Evolutionary conservation across 1,140 invertebrate genomes (phyloP), one percentile per base, ranked within the genome.

Genomic region (Aphis gossypii): DNA sequence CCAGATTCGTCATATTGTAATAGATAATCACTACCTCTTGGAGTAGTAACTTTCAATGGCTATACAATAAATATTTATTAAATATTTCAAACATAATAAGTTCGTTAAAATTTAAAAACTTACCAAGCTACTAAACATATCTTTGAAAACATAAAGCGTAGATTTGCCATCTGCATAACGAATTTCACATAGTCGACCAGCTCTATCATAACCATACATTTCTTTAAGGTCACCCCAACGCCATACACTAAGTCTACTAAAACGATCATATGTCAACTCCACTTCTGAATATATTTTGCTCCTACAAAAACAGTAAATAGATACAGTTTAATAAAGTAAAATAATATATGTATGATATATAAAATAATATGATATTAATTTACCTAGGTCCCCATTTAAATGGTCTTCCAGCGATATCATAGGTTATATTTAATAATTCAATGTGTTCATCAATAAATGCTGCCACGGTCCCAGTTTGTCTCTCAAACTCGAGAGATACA

Each of bases 1-100:
- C 98, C 98, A 21, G 98, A 97, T 94, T 98, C 97, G 95, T 99
- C 98, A 94, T 99, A 99, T 94, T 99, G 98, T 9, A 99, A 95
- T 0, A 98, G 96, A 95, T 99, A 99, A 95, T 99, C 98, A 94
- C 98, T 98, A 25, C 98, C 98, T 94, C 98, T 96, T 5, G 98
- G 98, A 3, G 99, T 98, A 1, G 98, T 98, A 3, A 99, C 98
- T 95, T 99, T 99, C 38, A 98, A 95, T 0, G 98, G 98, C 95
- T 97, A 95, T 38, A 95, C 95, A 94, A 94, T 92, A 95, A 94
- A 94, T 30, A 7, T 56, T 54, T 54, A 54, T 38, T 35, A 54
- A 87, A 93, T 84, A 92, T 82, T 60, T 94, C 18, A 68, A 35
- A 38, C 9, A 2, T 38, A 54, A 2, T 38, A 54, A n/a, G 20